These are phyloP conservation scores for Spinibarbus caldwelli DNA, from an alignment of 2,797 vertebrate genomes.

Conservation along the genomic window DNA sequence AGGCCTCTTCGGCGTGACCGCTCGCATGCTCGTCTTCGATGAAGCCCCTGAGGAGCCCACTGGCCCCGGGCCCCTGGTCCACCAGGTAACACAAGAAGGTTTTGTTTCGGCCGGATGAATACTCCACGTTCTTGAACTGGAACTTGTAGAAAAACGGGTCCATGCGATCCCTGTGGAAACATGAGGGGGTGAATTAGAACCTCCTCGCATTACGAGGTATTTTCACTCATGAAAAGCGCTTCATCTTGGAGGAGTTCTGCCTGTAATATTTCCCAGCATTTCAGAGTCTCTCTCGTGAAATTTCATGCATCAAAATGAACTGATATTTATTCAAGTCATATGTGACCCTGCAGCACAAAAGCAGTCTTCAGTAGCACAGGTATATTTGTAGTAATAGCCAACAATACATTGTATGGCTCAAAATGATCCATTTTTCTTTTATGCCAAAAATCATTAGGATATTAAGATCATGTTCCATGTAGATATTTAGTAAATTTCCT, in stretches of 20 bases:
- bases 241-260: neutral
- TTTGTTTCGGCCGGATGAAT: constrained; percentile 94
- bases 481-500: no score
- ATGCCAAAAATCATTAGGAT: no score
- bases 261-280: neutral
- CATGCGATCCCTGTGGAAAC: constrained; percentile 82
- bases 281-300: no score
- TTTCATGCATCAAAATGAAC: no score
- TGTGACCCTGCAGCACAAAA: no score
- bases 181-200: neutral
- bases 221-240: neutral
- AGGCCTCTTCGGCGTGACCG: constrained; percentile 87
- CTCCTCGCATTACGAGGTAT: neutral
- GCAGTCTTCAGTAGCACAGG: no score
- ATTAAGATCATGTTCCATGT: no score
- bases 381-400: no score
- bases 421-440: no score
- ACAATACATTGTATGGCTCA: no score
- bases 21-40: constrained; percentile 89
- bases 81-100: constrained; percentile 92
- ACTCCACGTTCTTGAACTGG: constrained; percentile 96
- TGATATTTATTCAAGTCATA: no score
- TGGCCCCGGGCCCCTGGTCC: constrained; percentile 73
- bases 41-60: constrained; percentile 77
- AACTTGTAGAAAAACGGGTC: constrained; percentile 90